Conservation (phyloP, 2,113 vertebrate genomes). For the Reinhardtius hippoglossoides region DNA sequence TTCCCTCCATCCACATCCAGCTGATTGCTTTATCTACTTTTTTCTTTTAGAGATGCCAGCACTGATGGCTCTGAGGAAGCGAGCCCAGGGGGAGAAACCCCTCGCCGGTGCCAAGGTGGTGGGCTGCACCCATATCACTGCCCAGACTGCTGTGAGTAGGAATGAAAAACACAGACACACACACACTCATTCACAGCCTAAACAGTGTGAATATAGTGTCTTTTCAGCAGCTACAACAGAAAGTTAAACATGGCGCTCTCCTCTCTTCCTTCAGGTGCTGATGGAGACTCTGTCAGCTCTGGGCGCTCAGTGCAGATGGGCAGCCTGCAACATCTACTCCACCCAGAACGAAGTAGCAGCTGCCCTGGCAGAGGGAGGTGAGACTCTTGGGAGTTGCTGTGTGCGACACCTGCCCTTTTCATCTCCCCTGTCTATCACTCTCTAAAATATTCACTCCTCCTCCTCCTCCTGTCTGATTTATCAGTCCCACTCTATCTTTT, state of each 20-base stretch:
- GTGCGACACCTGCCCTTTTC: conserved; percentile 31
- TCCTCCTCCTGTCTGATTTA: background rate
- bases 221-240: background rate
- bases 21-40: conserved; percentile 21
- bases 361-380: conserved; percentile 94
- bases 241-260: background rate
- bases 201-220: background rate
- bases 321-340: conserved; percentile 98
- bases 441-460: conserved; percentile 9
- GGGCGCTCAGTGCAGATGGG: conserved; percentile 97
- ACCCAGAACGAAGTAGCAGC: conserved; percentile 98
- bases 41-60: conserved; percentile 92
- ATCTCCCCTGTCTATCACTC: background rate
- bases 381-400: conserved; percentile 35
- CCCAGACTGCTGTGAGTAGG: conserved; percentile 93
- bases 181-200: background rate
- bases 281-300: conserved; percentile 96
- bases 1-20: conserved; percentile 22
- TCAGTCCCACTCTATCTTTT: background rate
- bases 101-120: conserved; percentile 98
- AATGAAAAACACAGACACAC: background rate
- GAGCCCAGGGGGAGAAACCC: conserved; percentile 98
- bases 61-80: conserved; percentile 96
- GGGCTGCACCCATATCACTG: conserved; percentile 98
- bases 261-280: conserved; percentile 85